phyloP scores from a whole-genome alignment of 2,113 vertebrate species.

The Mixornis gularis region DNA sequence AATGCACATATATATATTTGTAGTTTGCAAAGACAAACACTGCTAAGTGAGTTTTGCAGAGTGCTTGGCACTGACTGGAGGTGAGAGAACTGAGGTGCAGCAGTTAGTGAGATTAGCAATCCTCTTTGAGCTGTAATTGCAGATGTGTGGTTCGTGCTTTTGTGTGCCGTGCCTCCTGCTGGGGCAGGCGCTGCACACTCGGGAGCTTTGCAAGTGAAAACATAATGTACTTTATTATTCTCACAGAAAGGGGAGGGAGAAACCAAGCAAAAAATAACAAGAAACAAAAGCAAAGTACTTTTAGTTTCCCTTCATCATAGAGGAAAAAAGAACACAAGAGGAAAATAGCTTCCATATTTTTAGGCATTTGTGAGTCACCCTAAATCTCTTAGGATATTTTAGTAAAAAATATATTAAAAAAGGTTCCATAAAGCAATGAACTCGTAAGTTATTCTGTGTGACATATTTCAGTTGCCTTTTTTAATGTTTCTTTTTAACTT shows the following conservation, averaged over 20 bases:
- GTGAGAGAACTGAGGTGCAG: background rate
- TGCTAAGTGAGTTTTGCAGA: background rate
- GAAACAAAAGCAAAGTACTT: conserved; percentile 27
- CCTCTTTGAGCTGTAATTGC: background rate
- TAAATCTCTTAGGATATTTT: conserved; percentile 15
- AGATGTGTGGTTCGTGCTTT: background rate
- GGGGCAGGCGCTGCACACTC: background rate
- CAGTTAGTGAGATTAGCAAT: background rate
- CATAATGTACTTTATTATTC: background rate
- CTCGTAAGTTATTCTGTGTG: background rate
- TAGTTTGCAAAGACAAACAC: background rate
- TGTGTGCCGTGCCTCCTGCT: background rate
- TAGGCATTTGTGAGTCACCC: conserved; percentile 27
- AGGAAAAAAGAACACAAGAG: background rate
- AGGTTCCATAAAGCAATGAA: background rate
- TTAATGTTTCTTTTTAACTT: background rate
- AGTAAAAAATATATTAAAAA: conserved; percentile 1
- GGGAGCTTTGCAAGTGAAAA: background rate
- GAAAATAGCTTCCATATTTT: conserved; percentile 31
- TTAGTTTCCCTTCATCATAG: background rate
- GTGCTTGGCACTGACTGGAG: background rate
- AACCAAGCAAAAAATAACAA: background rate
- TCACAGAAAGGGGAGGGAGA: background rate
- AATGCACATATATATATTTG: background rate
- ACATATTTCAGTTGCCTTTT: background rate